Percentiles rank a stretch among this genome's conserved stretches.
Conservation (phyloP, 1,140 invertebrate genomes). For the Bombyx mori region DNA sequence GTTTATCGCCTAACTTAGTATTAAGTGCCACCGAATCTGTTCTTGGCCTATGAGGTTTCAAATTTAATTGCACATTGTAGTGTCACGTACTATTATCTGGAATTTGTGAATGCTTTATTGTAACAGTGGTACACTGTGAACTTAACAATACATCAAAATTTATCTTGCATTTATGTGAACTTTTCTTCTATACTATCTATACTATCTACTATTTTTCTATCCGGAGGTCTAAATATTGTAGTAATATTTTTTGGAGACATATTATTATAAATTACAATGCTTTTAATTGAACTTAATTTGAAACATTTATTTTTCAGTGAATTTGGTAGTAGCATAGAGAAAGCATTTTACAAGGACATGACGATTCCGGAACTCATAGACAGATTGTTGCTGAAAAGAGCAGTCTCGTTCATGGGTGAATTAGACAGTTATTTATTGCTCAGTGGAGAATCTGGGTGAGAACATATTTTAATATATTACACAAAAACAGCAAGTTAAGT, state of each 20-base stretch:
- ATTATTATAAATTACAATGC: neutral
- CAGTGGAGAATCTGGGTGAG: constrained; percentile 60
- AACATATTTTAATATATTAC: neutral
- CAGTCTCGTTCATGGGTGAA: constrained; percentile 67
- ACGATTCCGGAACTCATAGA: constrained; percentile 71
- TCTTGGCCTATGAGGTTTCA: too few relatives aligned
- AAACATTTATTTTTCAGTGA: constrained; percentile 27
- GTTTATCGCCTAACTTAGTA: too few relatives aligned
- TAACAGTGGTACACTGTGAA: neutral
- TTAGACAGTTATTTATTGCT: constrained; percentile 70
- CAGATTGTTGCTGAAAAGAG: constrained; percentile 72
- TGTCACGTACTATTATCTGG: too few relatives aligned
- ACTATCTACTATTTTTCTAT: too few relatives aligned
- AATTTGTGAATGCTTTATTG: neutral
- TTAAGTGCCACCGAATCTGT: too few relatives aligned
- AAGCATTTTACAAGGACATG: constrained; percentile 72
- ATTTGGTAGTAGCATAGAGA: constrained; percentile 70
- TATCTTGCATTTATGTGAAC: neutral
- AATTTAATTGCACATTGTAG: too few relatives aligned
- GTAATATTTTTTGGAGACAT: neutral
- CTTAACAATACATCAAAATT: neutral
- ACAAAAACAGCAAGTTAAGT: too few relatives aligned
- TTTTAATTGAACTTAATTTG: neutral
- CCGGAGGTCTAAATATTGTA: neutral
- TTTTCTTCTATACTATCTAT: neutral